Percentiles rank a stretch among this genome's conserved stretches.
phyloP scores from a whole-genome alignment of 1,140 invertebrate species.

The Zelostemma sp. region DNA sequence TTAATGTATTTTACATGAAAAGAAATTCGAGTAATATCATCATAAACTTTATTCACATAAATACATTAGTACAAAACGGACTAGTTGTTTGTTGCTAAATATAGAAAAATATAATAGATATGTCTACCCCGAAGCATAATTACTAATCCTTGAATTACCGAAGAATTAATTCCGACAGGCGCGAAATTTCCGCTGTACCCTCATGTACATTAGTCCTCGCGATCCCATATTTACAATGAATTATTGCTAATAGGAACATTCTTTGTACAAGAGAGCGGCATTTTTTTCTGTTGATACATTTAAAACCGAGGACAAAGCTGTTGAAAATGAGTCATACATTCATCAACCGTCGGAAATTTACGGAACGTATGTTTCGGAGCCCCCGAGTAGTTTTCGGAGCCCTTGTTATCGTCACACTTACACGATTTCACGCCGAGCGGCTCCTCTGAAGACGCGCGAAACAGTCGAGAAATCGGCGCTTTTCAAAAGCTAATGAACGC shows the following conservation, averaged over 20 bases:
- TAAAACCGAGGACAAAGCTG: no score
- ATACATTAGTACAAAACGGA: slow-evolving; percentile 24
- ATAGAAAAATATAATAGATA: slow-evolving; percentile 27
- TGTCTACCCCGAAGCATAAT: not conserved
- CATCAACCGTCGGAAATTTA: no score
- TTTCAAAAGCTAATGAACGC: slow-evolving; percentile 22
- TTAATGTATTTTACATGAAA: no score
- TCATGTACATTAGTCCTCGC: not conserved
- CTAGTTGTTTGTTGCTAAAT: slow-evolving; percentile 29
- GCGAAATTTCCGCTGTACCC: no score
- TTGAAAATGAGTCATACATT: no score
- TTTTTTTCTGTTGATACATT: no score
- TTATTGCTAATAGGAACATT: slow-evolving; percentile 34
- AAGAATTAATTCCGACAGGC: no score
- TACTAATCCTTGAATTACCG: slow-evolving; percentile 4
- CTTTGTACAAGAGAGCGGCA: not conserved
- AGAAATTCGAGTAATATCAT: not conserved
- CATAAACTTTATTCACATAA: slow-evolving; percentile 7
- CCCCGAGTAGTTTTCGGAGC: not conserved
- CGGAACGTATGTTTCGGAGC: no score
- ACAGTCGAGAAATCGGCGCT: slow-evolving; percentile 8
- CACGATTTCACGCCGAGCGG: not conserved
- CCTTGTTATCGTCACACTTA: not conserved
- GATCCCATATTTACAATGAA: slow-evolving; percentile 26
- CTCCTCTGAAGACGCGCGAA: not conserved